phyloP scores from a whole-genome alignment of 2,888 invertebrate genomes.

The Nomada flava region DNA sequence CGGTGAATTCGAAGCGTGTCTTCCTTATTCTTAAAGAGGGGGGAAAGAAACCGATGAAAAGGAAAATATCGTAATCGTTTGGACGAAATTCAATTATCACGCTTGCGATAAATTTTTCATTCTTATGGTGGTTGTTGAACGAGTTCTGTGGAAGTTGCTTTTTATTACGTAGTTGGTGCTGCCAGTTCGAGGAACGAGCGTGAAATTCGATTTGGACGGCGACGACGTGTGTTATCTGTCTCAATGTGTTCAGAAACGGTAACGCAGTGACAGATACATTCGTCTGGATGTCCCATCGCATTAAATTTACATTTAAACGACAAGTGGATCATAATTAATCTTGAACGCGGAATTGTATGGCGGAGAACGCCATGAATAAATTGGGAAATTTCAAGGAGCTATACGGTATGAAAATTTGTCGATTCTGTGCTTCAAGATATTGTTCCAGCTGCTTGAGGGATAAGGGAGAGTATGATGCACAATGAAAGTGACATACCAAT shows the following conservation, averaged over 20 bases:
- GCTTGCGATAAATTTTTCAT: not conserved
- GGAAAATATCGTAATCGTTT: not conserved
- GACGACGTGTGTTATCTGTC: constrained; percentile 69
- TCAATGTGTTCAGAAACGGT: constrained; percentile 62
- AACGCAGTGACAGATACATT: constrained; percentile 67
- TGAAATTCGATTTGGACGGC: constrained; percentile 64
- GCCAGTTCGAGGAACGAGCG: constrained; percentile 34
- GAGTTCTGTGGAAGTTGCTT: constrained; percentile 4
- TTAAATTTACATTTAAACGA: constrained; percentile 63
- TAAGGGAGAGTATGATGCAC: not conserved
- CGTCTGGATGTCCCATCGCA: constrained; percentile 59
- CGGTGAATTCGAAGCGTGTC: not conserved
- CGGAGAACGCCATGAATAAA: constrained; percentile 2
- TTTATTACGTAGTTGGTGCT: constrained; percentile 41
- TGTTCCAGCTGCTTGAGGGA: not conserved
- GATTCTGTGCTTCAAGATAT: not conserved
- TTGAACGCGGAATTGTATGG: constrained; percentile 9
- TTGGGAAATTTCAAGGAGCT: not conserved
- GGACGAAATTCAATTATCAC: not conserved
- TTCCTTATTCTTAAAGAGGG: not conserved
- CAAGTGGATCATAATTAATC: constrained; percentile 66
- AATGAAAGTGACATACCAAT: too few relatives aligned
- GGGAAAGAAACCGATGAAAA: not conserved
- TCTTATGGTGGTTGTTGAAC: not conserved
- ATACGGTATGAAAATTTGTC: not conserved